Percentiles rank a stretch among this genome's conserved stretches.
These are phyloP conservation scores for Drymonia ruficornis DNA, from an alignment of 2,888 invertebrate genomes.

Conservation along the genomic window DNA sequence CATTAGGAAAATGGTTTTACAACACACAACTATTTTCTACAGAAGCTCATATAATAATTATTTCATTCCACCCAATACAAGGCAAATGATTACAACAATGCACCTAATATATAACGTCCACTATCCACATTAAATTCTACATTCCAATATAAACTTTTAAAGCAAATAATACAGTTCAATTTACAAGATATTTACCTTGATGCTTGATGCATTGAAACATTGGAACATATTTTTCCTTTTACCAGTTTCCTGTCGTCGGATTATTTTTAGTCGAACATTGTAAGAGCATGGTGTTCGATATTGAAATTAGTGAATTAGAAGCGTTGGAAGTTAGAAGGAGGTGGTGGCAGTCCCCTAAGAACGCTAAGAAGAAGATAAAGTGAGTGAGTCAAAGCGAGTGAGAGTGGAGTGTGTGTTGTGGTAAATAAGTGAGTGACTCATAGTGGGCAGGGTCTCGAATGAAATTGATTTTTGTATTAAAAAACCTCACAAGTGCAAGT, in stretches of 20 bases:
- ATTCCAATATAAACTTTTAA: neutral
- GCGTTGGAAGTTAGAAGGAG: slow-evolving; percentile 61
- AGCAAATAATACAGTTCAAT: neutral
- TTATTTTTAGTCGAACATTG: slow-evolving; percentile 34
- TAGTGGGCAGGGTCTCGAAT: neutral
- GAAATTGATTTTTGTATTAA: too few species aligned
- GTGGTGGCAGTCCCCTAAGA: slow-evolving; percentile 73
- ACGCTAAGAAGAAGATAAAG: slow-evolving; percentile 51
- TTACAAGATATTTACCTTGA: neutral
- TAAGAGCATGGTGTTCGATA: slow-evolving; percentile 49
- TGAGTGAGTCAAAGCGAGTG: slow-evolving; percentile 33
- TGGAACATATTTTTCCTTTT: slow-evolving; percentile 30
- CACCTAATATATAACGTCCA: neutral
- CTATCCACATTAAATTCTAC: neutral
- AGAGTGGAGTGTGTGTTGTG: neutral
- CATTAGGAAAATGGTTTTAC: too few species aligned
- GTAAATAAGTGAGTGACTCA: neutral
- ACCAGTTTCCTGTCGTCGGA: slow-evolving; percentile 5
- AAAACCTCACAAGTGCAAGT: too few species aligned
- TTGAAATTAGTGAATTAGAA: slow-evolving; percentile 56
- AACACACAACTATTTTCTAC: too few species aligned
- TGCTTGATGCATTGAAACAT: neutral
- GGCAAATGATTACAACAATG: neutral
- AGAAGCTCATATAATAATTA: too few species aligned
- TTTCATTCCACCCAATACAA: neutral